Conservation (phyloP, 2,888 invertebrate genomes). For the Oasisia sp. region DNA sequence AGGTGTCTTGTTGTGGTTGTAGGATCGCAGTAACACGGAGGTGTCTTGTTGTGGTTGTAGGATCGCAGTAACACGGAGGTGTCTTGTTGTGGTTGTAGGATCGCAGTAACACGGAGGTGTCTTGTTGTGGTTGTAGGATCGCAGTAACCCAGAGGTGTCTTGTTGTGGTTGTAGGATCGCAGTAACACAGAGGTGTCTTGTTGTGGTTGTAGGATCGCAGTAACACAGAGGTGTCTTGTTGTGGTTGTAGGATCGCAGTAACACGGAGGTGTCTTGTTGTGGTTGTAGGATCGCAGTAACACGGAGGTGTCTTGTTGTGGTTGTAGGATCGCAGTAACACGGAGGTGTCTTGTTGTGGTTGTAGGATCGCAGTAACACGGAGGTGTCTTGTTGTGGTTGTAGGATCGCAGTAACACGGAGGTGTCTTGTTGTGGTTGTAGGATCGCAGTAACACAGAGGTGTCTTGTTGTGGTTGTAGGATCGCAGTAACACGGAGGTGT, state of each 20-base stretch:
- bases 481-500: constrained; percentile 85
- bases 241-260: constrained; percentile 77
- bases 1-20: constrained; percentile 75
- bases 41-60: constrained; percentile 77
- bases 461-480: constrained; percentile 78
- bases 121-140: constrained; percentile 78
- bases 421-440: constrained; percentile 77
- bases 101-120: constrained; percentile 85
- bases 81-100: constrained; percentile 78
- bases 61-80: constrained; percentile 87
- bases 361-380: constrained; percentile 86
- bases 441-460: constrained; percentile 87
- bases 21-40: constrained; percentile 88
- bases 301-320: constrained; percentile 81
- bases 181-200: constrained; percentile 88
- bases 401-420: constrained; percentile 88
- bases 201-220: constrained; percentile 75
- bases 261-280: constrained; percentile 83
- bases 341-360: constrained; percentile 76
- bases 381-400: constrained; percentile 75
- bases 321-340: constrained; percentile 85
- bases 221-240: constrained; percentile 86
- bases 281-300: constrained; percentile 80
- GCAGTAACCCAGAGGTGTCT: constrained; percentile 85
- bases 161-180: constrained; percentile 78